phyloP scores from a whole-genome alignment of 2,888 invertebrate genomes.

The Epistrophe grossulariae region DNA sequence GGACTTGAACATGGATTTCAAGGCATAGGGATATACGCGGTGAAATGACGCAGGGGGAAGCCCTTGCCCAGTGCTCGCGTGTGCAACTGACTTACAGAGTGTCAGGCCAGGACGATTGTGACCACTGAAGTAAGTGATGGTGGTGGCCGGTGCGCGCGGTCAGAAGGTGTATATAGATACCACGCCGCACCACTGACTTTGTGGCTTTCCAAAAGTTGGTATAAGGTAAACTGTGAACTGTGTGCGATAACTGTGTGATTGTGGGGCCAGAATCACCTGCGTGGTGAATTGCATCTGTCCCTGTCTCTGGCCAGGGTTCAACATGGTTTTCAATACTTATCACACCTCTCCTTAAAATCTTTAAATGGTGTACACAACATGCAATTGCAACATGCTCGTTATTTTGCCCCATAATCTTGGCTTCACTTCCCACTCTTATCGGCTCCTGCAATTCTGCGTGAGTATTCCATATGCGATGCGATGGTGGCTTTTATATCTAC shows the following conservation, averaged over 20 bases:
- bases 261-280: conserved; percentile 71
- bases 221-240: conserved; percentile 62
- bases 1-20: conserved; percentile 63
- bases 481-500: conserved; percentile 19
- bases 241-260: conserved; percentile 70
- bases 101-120: conserved; percentile 65
- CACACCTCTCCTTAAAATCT: conserved; percentile 76
- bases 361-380: conserved; percentile 76
- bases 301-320: conserved; percentile 69
- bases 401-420: conserved; percentile 69
- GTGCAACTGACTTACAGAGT: conserved; percentile 69
- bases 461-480: conserved; percentile 38
- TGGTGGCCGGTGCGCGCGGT: background rate
- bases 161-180: background rate
- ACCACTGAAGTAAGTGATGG: background rate
- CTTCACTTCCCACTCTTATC: conserved; percentile 69
- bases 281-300: conserved; percentile 72
- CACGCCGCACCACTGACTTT: conserved; percentile 1
- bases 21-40: background rate
- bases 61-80: conserved; percentile 59
- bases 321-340: conserved; percentile 75
- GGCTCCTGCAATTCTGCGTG: conserved; percentile 61
- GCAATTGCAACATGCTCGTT: conserved; percentile 76
- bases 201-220: conserved; percentile 28
- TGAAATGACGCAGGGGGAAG: conserved; percentile 28